Conservation (phyloP, 2,888 invertebrate species). For the Cephonodes hylas region DNA sequence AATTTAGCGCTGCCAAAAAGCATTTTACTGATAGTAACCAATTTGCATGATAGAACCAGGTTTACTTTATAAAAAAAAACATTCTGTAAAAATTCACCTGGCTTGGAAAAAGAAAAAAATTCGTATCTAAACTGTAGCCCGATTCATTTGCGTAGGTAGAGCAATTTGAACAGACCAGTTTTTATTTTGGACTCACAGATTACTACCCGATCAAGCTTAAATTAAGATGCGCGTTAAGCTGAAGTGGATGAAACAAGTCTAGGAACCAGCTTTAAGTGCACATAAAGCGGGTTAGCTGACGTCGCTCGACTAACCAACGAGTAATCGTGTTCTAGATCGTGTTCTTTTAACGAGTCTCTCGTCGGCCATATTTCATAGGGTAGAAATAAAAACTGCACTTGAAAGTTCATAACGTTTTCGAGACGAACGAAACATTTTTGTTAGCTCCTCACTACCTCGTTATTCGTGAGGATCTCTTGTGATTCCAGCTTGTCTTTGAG, state of each 20-base stretch:
- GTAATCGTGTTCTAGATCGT: slow-evolving; percentile 69
- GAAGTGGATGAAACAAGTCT: slow-evolving; percentile 66
- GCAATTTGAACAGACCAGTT: slow-evolving; percentile 25
- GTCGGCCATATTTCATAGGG: slow-evolving; percentile 61
- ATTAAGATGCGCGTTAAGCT: slow-evolving; percentile 72
- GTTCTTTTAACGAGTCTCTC: slow-evolving; percentile 70
- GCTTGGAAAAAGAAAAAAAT: neutral
- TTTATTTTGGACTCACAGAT: slow-evolving; percentile 47
- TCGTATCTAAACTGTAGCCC: too few species aligned
- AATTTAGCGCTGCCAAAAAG: too few species aligned
- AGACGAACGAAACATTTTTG: slow-evolving; percentile 37
- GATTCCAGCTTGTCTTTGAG: neutral
- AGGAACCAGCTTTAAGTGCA: slow-evolving; percentile 69
- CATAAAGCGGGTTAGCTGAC: slow-evolving; percentile 69
- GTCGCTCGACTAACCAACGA: slow-evolving; percentile 53
- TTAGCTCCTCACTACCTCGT: slow-evolving; percentile 17
- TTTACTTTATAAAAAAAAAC: neutral
- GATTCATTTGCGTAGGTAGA: neutral
- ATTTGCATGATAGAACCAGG: too few species aligned
- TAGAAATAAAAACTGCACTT: slow-evolving; percentile 61
- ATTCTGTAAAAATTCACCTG: neutral
- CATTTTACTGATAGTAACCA: too few species aligned
- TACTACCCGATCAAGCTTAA: slow-evolving; percentile 52
- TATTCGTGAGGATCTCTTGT: neutral
- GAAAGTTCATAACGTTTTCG: slow-evolving; percentile 38